Evolutionary conservation across 2,113 vertebrate species (phyloP), one percentile per base, ranked within the genome.

Genomic region (Haemorhous mexicanus): DNA sequence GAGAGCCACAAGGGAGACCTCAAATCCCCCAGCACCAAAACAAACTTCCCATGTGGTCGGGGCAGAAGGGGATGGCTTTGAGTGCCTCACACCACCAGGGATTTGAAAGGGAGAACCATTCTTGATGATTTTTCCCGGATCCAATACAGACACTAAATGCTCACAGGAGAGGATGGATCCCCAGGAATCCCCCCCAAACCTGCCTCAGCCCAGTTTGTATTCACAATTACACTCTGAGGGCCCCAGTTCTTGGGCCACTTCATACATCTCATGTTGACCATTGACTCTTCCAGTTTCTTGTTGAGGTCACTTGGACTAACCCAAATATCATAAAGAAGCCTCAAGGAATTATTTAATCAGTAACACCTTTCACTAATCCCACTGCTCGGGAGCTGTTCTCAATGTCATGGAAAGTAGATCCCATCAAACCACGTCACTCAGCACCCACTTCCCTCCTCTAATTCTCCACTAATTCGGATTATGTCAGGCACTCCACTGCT

Each of bases 11-110:
- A 43, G 50, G 61, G 47, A 82, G 47, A 9, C 11, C 8, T 16
- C 75, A 77, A 73, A 66, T 21, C 22, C 10, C 50, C 13, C 0
- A 0, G 39, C 75, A 72, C 27, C 3, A 3, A 52, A 13, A 19
- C 10, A 43, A 75, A n/a, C 52, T 63, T 79, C 78, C 78, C 1
- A 0, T 39, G 82, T 0, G 74, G 61, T 3, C 0, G 0, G 46
- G 55, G 59, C 56, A 81, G 32, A 68, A 89, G 59, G 8, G 11
- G 44, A 79, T 18, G 16, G 46, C 72, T 72, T 21, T 2, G 8
- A 79, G 46, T 2, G 4, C 53, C 44, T 24, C 32, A 5, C 47
- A 28, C 26, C 4, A 49, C 30, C 18, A 41, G 47, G 56, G 41
- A 56, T 35, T 43, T 18, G 11, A 43, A 16, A 35, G 49, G 35